Conservation (phyloP, 2,888 invertebrate species). For the Sicus ferrugineus region DNA sequence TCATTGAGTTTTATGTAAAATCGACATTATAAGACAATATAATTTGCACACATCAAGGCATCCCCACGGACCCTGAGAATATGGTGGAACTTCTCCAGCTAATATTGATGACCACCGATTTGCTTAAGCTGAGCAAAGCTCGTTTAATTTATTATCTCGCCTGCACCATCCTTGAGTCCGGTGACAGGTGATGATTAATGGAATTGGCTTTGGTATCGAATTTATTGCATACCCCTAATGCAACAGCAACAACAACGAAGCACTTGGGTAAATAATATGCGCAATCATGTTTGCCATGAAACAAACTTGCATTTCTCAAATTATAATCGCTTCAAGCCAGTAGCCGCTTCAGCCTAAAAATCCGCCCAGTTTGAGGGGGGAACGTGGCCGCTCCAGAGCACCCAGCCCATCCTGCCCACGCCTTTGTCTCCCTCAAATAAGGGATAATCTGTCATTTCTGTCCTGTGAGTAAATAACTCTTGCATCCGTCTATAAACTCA, state of each 20-base stretch:
- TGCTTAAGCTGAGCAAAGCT: not conserved
- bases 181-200: conserved; percentile 50
- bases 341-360: not conserved
- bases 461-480: conserved; percentile 46
- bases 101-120: conserved; percentile 1
- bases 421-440: not conserved
- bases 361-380: too few species aligned
- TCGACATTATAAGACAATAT: too few species aligned
- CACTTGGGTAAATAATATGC: conserved; percentile 46
- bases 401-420: not conserved
- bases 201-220: conserved; percentile 40
- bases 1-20: too few species aligned
- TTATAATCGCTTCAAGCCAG: not conserved
- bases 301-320: conserved; percentile 32
- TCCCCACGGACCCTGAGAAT: too few species aligned
- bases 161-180: conserved; percentile 7
- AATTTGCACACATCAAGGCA: not conserved
- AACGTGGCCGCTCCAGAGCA: too few species aligned
- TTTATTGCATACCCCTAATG: conserved; percentile 36
- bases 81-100: not conserved
- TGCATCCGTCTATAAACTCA: conserved; percentile 59
- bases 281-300: conserved; percentile 44
- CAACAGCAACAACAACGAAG: conserved; percentile 15
- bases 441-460: conserved; percentile 48
- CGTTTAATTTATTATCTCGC: conserved; percentile 22